Base-by-base conservation (phyloP, 2,113 vertebrate species). In the Ameiurus melas region DNA sequence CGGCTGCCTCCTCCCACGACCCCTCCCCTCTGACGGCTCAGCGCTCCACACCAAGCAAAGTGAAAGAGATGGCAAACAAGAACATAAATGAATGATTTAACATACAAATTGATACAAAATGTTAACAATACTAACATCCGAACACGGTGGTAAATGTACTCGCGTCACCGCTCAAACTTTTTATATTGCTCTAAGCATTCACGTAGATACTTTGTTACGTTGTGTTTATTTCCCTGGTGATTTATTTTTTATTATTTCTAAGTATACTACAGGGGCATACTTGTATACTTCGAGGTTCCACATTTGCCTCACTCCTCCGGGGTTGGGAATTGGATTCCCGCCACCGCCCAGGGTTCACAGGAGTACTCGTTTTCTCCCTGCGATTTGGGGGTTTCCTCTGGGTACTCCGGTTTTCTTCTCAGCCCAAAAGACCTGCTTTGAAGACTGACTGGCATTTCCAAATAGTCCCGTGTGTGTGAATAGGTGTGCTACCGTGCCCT, bases 1-100 rank as follows among this genome's bases (percentile, higher is more conserved):
- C 86, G 90, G 89, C 78, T 75, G 90, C 62, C 30, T 91, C 90
- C 91, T 84, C 89, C 84, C 68, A 58, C 90, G 85, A n/a, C 53
- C 83, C 36, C 85, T 84, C 83, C 83, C 85, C 88, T 92, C 86
- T 80, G 89, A 93, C 85, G 87, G 88, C 83, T 94, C 90, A 90
- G 92, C 91, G 87, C 89, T 85, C 68, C 83, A 53, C 87, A 87
- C 73, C 85, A 83, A 2, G 36, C 39, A 75, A 43, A 75, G 3
- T 36, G 8, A 7, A 10, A 43, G 16, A 75, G 6, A 3, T 1
- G 12, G 71, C 12, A 78, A 77, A 77, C 1, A 77, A 3, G 47
- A 47, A 39, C 4, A 71, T 17, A 36, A 73, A 73, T 25, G 25
- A 75, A 75, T 75, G 19, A 5, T 20, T 39, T 0, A 73, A 39